These are phyloP conservation scores for Trichogramma pretiosum DNA, from an alignment of 1,140 invertebrate genomes.

Conservation along the genomic window DNA sequence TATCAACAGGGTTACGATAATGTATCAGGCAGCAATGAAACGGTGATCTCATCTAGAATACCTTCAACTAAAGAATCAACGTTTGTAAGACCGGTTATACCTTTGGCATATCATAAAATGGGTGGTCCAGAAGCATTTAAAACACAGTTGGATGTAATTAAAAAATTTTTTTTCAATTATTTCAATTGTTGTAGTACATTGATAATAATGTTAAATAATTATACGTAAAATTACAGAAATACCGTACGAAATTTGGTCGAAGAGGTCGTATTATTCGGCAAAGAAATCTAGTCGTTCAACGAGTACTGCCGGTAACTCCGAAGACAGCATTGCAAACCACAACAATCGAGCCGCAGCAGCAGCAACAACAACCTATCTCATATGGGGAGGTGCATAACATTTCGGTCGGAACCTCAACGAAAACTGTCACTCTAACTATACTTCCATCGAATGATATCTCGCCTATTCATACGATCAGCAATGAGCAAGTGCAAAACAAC, in stretches of 20 bases:
- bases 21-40: constrained; percentile 40
- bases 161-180: too few species aligned
- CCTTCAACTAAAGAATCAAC: constrained; percentile 39
- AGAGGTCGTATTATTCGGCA: constrained; percentile 43
- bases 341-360: not conserved
- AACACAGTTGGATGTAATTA: constrained; percentile 51
- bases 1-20: constrained; percentile 40
- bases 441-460: constrained; percentile 15
- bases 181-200: too few species aligned
- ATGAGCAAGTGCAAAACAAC: constrained; percentile 12
- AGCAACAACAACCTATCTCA: constrained; percentile 3
- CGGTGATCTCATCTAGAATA: constrained; percentile 39
- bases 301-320: constrained; percentile 47
- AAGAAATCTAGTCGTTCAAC: constrained; percentile 52
- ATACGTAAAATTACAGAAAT: too few species aligned
- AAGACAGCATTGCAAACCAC: constrained; percentile 31
- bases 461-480: not conserved
- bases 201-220: too few species aligned
- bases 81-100: constrained; percentile 40
- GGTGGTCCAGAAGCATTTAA: constrained; percentile 44
- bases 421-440: constrained; percentile 17
- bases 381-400: constrained; percentile 21
- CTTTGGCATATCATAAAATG: constrained; percentile 39
- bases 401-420: constrained; percentile 12
- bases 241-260: too few species aligned